Conservation (phyloP, 2,113 vertebrate species). For the Xiphorhynchus elegans region DNA sequence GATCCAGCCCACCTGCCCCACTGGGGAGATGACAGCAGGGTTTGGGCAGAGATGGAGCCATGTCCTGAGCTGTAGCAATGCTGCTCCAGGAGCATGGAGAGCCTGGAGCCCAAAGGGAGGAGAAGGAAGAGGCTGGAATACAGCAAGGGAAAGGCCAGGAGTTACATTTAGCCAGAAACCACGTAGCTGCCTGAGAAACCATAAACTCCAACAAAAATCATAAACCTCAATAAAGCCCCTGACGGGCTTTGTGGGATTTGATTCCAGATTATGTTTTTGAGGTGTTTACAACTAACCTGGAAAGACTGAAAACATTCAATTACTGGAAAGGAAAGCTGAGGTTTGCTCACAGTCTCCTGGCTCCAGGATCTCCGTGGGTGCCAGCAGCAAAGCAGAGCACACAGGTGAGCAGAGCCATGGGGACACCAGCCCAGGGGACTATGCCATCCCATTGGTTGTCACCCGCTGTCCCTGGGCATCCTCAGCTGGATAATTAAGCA, state of each 20-base stretch:
- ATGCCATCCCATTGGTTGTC: fast-evolving
- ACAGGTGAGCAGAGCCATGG: fast-evolving
- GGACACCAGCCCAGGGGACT: background rate
- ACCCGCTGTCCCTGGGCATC: background rate
- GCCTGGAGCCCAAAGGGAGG: background rate
- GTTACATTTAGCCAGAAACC: background rate
- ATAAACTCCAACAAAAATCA: background rate
- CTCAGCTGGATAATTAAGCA: background rate
- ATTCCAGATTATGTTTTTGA: background rate
- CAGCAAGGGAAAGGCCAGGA: background rate
- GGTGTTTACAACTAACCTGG: background rate
- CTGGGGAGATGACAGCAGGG: fast-evolving
- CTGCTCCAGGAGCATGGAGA: background rate
- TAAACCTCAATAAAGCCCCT: background rate
- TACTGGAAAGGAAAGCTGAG: background rate
- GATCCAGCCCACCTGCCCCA: background rate
- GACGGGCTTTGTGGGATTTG: background rate
- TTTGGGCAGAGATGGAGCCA: background rate
- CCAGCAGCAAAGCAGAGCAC: background rate
- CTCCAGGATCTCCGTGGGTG: background rate
- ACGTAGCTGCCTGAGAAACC: background rate
- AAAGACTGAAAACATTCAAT: background rate
- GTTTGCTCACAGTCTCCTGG: background rate
- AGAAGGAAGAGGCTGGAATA: background rate
- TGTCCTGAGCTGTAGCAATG: background rate